phyloP scores from a whole-genome alignment of 2,888 invertebrate species.

The Hirtodrosophila trivittata region DNA sequence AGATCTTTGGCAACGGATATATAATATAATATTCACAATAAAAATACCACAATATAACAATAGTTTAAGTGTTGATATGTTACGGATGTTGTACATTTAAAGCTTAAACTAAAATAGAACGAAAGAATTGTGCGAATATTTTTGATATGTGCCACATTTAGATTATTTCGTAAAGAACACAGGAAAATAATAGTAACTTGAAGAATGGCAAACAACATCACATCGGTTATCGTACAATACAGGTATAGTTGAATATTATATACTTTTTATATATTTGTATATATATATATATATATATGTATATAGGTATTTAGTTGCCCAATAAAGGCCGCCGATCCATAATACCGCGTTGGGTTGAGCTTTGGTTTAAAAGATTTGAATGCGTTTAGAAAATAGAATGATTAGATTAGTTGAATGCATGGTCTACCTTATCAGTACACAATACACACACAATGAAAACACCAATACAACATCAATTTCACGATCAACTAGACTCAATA shows the following conservation, averaged over 20 bases:
- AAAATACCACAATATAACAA: slow-evolving; percentile 32
- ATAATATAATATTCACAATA: slow-evolving; percentile 34
- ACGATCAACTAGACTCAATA: slow-evolving; percentile 72
- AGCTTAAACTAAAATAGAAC: slow-evolving; percentile 27
- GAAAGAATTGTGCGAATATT: slow-evolving; percentile 49
- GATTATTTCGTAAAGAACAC: slow-evolving; percentile 7
- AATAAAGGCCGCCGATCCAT: slow-evolving; percentile 72
- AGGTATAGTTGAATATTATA: slow-evolving; percentile 20
- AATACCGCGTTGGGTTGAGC: slow-evolving; percentile 50
- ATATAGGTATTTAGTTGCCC: slow-evolving; percentile 59
- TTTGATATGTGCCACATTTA: slow-evolving; percentile 52
- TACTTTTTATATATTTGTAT: slow-evolving; percentile 8
- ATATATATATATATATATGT: slow-evolving; percentile 20
- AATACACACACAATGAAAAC: slow-evolving; percentile 44
- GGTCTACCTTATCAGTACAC: slow-evolving; percentile 15
- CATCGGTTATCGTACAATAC: slow-evolving; percentile 62
- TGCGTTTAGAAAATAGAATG: slow-evolving; percentile 38
- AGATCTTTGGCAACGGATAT: slow-evolving; percentile 61
- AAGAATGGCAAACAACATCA: slow-evolving; percentile 62
- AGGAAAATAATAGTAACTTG: not conserved
- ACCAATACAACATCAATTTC: slow-evolving; percentile 68
- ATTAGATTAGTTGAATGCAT: slow-evolving; percentile 40
- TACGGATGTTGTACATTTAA: slow-evolving; percentile 17
- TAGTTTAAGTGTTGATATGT: slow-evolving; percentile 52
- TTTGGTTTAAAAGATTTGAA: slow-evolving; percentile 22